Conservation (phyloP, 2,113 vertebrate genomes). For the Eleginops maclovinus region DNA sequence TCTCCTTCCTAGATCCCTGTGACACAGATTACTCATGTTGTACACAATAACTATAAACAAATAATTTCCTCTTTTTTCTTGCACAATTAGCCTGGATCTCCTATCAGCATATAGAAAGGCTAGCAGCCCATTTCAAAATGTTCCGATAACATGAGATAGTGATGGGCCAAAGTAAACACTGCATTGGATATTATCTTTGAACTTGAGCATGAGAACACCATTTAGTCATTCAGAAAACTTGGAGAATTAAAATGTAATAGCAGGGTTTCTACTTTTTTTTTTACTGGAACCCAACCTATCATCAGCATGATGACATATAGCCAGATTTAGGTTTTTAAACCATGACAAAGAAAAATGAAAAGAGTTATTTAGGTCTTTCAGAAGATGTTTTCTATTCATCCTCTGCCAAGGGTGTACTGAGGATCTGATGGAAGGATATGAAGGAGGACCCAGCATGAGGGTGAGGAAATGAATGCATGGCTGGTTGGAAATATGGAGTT, state of each 20-base stretch:
- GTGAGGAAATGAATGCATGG: conserved; percentile 31
- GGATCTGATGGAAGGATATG: conserved; percentile 48
- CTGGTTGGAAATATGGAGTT: conserved; percentile 19
- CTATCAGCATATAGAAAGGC: background rate
- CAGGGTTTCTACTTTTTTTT: background rate
- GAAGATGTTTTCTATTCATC: conserved; percentile 8
- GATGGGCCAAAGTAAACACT: conserved; percentile 18
- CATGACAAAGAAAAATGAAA: background rate
- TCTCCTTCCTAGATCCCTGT: background rate
- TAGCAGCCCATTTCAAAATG: background rate
- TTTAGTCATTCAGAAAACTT: background rate
- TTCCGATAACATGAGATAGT: background rate
- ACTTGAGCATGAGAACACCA: background rate
- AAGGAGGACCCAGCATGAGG: conserved; percentile 19
- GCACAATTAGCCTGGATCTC: background rate
- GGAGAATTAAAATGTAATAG: background rate
- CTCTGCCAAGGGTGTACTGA: conserved; percentile 4
- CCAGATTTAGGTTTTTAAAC: background rate
- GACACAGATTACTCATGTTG: conserved; percentile 14
- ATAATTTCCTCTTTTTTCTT: too few species aligned
- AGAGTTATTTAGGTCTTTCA: background rate
- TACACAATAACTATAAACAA: background rate
- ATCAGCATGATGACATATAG: background rate
- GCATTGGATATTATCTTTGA: background rate
- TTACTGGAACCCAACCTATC: background rate